These are phyloP conservation scores for Toxostoma redivivum DNA, from an alignment of 2,113 vertebrate species.

Conservation along the genomic window DNA sequence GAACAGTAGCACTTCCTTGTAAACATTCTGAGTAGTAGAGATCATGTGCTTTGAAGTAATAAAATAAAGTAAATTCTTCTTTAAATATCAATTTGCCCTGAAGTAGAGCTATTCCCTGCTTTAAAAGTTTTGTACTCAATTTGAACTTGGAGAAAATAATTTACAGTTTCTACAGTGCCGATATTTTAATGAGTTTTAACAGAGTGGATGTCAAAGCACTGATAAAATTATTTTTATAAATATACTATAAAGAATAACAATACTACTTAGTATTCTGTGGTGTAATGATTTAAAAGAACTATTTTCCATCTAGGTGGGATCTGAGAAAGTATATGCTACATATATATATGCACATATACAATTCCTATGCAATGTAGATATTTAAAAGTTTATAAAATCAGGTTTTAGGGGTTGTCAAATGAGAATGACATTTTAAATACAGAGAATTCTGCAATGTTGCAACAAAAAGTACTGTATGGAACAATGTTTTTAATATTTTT, in stretches of 20 bases:
- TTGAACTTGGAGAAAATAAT: neutral
- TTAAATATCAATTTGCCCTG: neutral
- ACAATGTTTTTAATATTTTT: neutral
- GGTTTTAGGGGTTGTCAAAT: neutral
- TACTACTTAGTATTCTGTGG: neutral
- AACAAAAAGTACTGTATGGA: neutral
- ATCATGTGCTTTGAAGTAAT: neutral
- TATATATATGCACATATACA: accelerated
- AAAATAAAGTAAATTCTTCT: neutral
- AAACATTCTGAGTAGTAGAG: neutral
- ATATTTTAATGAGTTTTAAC: neutral
- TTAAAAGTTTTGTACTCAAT: neutral
- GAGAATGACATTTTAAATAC: neutral
- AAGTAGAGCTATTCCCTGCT: neutral
- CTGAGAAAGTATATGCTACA: neutral
- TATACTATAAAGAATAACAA: neutral
- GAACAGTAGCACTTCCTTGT: neutral
- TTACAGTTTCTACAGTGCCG: accelerated
- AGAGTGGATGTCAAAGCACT: neutral
- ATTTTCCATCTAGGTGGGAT: neutral
- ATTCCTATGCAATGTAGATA: neutral
- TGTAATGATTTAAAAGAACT: neutral
- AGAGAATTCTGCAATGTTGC: neutral
- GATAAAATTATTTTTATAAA: neutral
- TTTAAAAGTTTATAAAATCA: neutral